These are phyloP conservation scores for Chanos chanos DNA, from an alignment of 2,797 vertebrate genomes.

Conservation along the genomic window DNA sequence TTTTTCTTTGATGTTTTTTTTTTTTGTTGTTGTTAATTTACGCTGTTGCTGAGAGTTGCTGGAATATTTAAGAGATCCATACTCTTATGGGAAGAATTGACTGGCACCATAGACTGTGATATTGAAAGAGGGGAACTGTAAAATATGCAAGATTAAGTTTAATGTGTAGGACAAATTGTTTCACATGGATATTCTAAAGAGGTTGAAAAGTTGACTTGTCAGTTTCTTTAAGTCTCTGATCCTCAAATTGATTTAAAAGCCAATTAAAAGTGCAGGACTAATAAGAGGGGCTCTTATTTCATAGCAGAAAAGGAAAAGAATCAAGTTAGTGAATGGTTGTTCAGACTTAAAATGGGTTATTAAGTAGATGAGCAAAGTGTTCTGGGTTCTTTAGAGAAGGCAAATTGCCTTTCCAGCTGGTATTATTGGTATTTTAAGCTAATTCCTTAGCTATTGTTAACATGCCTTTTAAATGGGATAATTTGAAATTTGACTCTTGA, in stretches of 20 bases:
- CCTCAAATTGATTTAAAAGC: slow-evolving; percentile 30
- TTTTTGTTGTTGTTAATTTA: too few species aligned
- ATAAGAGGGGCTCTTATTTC: slow-evolving; percentile 39
- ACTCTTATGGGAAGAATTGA: too few species aligned
- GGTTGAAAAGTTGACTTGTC: slow-evolving; percentile 15
- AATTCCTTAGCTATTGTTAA: slow-evolving; percentile 38
- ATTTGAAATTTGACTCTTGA: slow-evolving; percentile 29
- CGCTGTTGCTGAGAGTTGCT: too few species aligned
- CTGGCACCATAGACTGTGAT: too few species aligned
- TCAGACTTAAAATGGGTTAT: slow-evolving; percentile 38
- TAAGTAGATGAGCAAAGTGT: slow-evolving; percentile 41
- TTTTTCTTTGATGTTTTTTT: too few species aligned
- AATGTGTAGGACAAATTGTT: not conserved
- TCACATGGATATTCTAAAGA: not conserved
- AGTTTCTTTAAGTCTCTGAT: slow-evolving; percentile 15
- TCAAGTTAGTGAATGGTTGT: slow-evolving; percentile 21
- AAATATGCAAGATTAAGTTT: too few species aligned
- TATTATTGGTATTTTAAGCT: slow-evolving; percentile 33
- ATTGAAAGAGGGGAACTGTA: too few species aligned
- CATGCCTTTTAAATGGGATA: slow-evolving; percentile 28
- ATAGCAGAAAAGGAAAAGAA: slow-evolving; percentile 38
- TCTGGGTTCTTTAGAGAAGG: slow-evolving; percentile 42
- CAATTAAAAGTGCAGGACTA: slow-evolving; percentile 34
- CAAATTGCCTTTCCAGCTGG: slow-evolving; percentile 42
- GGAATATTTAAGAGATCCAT: too few species aligned